Percentiles rank a stretch among this genome's conserved stretches.
Conservation (phyloP, 2,888 invertebrate genomes). For the Listrodromus nycthemerus region DNA sequence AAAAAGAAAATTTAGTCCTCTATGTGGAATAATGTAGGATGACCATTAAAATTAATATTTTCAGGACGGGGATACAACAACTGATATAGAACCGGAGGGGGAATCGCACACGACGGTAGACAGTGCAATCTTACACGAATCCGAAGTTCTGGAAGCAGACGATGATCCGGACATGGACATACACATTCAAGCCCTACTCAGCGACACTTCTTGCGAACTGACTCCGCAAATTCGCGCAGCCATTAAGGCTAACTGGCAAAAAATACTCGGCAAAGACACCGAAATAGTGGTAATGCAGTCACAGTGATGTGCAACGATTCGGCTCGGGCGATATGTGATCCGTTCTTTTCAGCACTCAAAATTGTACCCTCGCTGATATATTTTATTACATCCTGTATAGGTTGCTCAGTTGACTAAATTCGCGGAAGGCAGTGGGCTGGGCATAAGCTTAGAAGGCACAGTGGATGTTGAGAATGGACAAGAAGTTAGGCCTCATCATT, state of each 20-base stretch:
- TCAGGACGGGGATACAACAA: conserved; percentile 89
- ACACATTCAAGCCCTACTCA: conserved; percentile 83
- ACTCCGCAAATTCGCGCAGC: conserved; percentile 91
- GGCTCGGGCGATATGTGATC: neutral
- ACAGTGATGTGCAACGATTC: neutral
- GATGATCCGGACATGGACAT: conserved; percentile 88
- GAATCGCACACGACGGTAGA: conserved; percentile 93
- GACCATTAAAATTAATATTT: conserved; percentile 59
- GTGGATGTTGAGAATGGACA: conserved; percentile 99
- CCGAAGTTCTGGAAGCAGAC: conserved; percentile 87
- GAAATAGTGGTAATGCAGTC: conserved; percentile 91
- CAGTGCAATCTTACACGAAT: conserved; percentile 85
- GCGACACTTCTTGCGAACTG: conserved; percentile 83
- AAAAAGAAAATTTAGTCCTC: too few relatives aligned
- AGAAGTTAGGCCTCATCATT: conserved; percentile 99
- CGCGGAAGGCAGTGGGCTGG: conserved; percentile 95
- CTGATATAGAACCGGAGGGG: conserved; percentile 91
- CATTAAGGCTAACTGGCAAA: conserved; percentile 93
- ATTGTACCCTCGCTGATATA: neutral
- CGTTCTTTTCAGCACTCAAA: neutral
- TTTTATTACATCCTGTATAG: conserved; percentile 83
- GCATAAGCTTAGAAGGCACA: conserved; percentile 98
- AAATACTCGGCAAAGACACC: conserved; percentile 91
- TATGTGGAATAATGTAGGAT: neutral
- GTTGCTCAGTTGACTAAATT: conserved; percentile 97